Evolutionary conservation across 2,113 vertebrate genomes (phyloP).

Genomic region (Campylomormyrus tamandua): DNA sequence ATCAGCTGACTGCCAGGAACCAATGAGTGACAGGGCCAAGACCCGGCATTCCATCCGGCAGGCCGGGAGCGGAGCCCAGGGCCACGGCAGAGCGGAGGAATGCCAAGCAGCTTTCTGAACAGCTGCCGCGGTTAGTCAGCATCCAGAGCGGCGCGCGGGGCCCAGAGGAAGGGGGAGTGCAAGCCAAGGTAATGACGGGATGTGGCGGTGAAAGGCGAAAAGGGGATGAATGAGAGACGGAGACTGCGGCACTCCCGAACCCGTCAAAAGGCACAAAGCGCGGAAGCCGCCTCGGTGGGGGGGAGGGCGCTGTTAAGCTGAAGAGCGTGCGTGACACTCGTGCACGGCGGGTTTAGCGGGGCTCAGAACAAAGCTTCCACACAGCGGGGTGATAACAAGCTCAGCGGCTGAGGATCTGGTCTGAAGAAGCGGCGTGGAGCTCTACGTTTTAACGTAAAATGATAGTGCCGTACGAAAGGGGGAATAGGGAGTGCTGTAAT

Average conservation of each 20-base stretch:
- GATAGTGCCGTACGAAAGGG: background rate
- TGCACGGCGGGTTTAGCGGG: background rate
- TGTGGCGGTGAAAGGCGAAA: slow-evolving; percentile 3
- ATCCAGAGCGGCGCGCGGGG: background rate
- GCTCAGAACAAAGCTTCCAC: background rate
- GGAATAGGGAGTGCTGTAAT: background rate
- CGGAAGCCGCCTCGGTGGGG: background rate
- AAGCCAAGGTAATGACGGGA: slow-evolving; percentile 18
- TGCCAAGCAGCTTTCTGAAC: background rate
- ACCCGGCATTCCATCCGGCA: slow-evolving; percentile 19
- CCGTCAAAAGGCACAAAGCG: background rate
- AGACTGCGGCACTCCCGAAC: background rate
- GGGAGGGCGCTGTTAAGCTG: too few relatives aligned
- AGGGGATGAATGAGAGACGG: slow-evolving; percentile 12
- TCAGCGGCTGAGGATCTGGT: background rate
- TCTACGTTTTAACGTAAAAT: background rate
- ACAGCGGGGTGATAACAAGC: background rate
- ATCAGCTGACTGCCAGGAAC: slow-evolving; percentile 27
- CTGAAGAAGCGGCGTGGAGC: background rate
- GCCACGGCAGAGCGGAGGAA: background rate
- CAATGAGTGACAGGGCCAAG: slow-evolving; percentile 15
- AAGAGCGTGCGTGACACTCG: background rate
- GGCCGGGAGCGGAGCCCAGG: background rate
- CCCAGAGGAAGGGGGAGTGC: background rate
- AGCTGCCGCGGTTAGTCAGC: slow-evolving; percentile 20